phyloP scores from a whole-genome alignment of 92 coral and sea anemone species.

The Zoanthus solanderi region DNA sequence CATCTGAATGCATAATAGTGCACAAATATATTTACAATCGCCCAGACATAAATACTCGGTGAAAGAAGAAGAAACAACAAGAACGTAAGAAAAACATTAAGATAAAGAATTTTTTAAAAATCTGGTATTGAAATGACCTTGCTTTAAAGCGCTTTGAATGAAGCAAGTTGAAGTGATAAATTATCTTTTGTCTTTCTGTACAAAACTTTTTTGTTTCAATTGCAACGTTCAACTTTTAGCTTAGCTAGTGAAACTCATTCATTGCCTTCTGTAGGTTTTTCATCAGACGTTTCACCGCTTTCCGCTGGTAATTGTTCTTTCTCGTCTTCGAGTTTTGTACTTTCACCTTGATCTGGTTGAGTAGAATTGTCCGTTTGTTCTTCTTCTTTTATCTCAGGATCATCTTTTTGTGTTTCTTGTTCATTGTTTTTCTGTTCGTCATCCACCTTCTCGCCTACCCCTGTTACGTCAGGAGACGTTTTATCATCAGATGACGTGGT shows the following conservation, averaged over 20 bases:
- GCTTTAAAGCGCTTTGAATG: too few relatives aligned
- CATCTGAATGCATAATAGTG: too few relatives aligned
- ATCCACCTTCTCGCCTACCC: slow-evolving; percentile 14
- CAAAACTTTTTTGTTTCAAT: neutral
- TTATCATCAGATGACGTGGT: slow-evolving; percentile 18
- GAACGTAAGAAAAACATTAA: too few relatives aligned
- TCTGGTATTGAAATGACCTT: too few relatives aligned
- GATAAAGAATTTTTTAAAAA: too few relatives aligned
- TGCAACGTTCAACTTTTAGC: neutral
- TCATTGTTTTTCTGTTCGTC: slow-evolving; percentile 15
- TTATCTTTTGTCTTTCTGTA: neutral
- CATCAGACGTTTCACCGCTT: slow-evolving; percentile 33
- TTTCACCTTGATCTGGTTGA: slow-evolving; percentile 15
- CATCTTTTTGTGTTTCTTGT: slow-evolving; percentile 25
- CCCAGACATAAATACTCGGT: too few relatives aligned
- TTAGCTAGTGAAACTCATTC: slow-evolving; percentile 20
- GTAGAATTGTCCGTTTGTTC: slow-evolving; percentile 18
- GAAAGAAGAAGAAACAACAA: too few relatives aligned
- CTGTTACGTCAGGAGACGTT: slow-evolving; percentile 17
- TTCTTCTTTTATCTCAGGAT: slow-evolving; percentile 45
- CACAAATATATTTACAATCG: too few relatives aligned
- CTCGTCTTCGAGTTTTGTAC: slow-evolving; percentile 27
- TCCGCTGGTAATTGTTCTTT: slow-evolving; percentile 29
- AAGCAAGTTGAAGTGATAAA: neutral
- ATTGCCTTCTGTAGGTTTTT: slow-evolving; percentile 46